phyloP scores from a whole-genome alignment of 2,888 invertebrate species.

The Sphaerophoria rueppellii region DNA sequence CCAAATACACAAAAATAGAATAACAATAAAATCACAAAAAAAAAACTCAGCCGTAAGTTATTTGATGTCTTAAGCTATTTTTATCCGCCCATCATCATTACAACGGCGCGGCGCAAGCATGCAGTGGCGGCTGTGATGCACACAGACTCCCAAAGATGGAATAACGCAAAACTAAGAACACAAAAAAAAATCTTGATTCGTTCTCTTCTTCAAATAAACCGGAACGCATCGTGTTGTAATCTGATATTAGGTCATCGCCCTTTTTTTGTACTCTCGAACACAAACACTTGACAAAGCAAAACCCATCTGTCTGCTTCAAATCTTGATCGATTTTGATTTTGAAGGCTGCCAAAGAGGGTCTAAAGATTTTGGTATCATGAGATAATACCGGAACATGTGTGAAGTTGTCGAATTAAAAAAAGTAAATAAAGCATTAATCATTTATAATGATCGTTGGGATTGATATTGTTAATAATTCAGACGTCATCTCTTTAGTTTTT shows the following conservation, averaged over 20 bases:
- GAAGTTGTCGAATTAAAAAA: neutral
- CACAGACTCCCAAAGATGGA: constrained; percentile 21
- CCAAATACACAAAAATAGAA: constrained; percentile 33
- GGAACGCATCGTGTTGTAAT: constrained; percentile 67
- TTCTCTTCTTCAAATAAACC: constrained; percentile 52
- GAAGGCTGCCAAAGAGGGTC: neutral
- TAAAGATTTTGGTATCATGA: neutral
- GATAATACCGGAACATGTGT: constrained; percentile 29
- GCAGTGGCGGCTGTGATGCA: constrained; percentile 33
- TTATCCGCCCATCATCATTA: constrained; percentile 1
- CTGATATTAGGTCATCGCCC: constrained; percentile 66
- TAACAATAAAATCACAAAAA: constrained; percentile 8
- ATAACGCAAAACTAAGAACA: constrained; percentile 45
- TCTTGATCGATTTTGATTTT: constrained; percentile 30
- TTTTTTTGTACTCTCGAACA: neutral
- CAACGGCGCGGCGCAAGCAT: no score
- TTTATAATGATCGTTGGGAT: neutral
- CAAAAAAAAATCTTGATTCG: constrained; percentile 27
- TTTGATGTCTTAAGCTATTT: constrained; percentile 13
- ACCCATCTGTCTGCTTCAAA: constrained; percentile 27
- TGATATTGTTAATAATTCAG: no score
- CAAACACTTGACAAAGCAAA: constrained; percentile 11
- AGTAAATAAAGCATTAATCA: constrained; percentile 20
- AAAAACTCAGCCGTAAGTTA: neutral
- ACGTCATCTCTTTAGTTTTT: no score